phyloP scores from a whole-genome alignment of 2,888 invertebrate genomes.

The Melipona bicolor region DNA sequence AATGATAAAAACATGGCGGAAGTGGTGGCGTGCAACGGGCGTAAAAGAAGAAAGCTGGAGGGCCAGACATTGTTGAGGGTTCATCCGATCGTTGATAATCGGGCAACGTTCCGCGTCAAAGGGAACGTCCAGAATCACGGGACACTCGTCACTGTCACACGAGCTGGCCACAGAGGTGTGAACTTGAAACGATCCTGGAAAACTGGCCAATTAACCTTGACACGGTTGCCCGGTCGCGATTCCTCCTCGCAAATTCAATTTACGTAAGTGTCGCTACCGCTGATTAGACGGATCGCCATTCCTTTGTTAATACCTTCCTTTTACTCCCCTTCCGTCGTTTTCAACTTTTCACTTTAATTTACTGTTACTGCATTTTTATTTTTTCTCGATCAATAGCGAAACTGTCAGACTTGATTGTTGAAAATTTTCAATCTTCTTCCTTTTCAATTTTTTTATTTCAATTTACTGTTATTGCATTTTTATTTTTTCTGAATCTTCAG shows the following conservation, averaged over 20 bases:
- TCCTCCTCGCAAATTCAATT: constrained; percentile 37
- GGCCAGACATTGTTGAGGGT: background rate
- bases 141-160: constrained; percentile 26
- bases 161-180: constrained; percentile 4
- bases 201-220: constrained; percentile 38
- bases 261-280: constrained; percentile 29
- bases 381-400: too few species aligned
- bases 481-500: too few species aligned
- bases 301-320: background rate
- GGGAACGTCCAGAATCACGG: constrained; percentile 36
- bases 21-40: background rate
- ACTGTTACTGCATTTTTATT: too few species aligned
- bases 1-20: background rate
- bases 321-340: too few species aligned
- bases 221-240: constrained; percentile 17
- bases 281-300: constrained; percentile 19
- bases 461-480: too few species aligned
- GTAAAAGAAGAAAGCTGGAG: background rate
- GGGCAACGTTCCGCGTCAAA: constrained; percentile 43
- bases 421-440: too few species aligned
- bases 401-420: too few species aligned
- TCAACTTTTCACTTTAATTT: too few species aligned
- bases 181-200: constrained; percentile 49
- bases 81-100: constrained; percentile 44
- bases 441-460: too few species aligned